Percentiles rank a stretch among this genome's conserved stretches.
Conservation (phyloP, 2,888 invertebrate species). For the Drosophila tanythrix region DNA sequence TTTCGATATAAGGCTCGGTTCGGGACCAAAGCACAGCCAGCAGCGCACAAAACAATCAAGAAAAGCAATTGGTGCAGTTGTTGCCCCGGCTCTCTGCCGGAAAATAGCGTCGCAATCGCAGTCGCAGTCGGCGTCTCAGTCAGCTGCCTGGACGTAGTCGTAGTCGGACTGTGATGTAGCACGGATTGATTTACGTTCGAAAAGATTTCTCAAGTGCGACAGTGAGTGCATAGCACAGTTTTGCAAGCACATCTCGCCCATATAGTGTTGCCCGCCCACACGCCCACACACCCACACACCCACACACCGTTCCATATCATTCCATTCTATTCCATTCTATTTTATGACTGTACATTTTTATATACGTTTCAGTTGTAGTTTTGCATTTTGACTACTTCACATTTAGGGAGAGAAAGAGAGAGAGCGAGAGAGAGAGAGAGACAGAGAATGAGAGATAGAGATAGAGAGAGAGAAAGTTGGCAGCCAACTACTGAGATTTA, state of each 20-base stretch:
- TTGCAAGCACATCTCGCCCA: constrained; percentile 22
- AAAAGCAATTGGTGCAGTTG: constrained; percentile 66
- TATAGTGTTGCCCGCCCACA: constrained; percentile 12
- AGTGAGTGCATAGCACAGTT: constrained; percentile 48
- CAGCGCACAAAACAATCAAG: constrained; percentile 72
- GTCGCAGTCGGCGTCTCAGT: constrained; percentile 24
- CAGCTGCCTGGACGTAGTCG: constrained; percentile 3
- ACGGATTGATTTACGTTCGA: constrained; percentile 85
- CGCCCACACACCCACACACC: not conserved
- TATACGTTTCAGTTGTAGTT: constrained; percentile 59
- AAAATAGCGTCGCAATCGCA: constrained; percentile 21
- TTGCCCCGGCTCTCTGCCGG: constrained; percentile 24
- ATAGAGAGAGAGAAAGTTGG: constrained; percentile 2
- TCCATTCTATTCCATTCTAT: constrained; percentile 17
- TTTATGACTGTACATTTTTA: constrained; percentile 48
- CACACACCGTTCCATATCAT: not conserved
- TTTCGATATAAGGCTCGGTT: constrained; percentile 70
- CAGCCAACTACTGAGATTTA: constrained; percentile 83
- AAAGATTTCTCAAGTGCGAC: constrained; percentile 84
- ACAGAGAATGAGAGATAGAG: not conserved
- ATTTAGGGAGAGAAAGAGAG: constrained; percentile 1
- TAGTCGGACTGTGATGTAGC: constrained; percentile 71
- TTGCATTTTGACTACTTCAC: constrained; percentile 43
- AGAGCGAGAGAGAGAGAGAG: not conserved
- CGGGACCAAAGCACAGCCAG: constrained; percentile 18